phyloP scores from a whole-genome alignment of 2,888 invertebrate species.

The Stratiomys singularior region DNA sequence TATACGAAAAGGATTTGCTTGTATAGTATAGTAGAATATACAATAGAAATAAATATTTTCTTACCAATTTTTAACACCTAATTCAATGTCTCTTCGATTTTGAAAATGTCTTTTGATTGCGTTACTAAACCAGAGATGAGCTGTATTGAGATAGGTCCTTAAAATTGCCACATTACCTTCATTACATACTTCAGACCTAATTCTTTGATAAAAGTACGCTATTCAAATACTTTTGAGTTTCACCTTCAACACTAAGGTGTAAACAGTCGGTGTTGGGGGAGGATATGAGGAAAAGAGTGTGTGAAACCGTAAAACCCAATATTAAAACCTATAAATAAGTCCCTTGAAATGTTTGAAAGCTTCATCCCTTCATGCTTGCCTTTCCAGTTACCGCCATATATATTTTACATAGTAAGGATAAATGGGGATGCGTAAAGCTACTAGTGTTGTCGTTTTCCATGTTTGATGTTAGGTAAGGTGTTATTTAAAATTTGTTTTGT shows the following conservation, averaged over 20 bases:
- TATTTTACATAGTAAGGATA: neutral
- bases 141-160: neutral
- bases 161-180: slow-evolving; percentile 28
- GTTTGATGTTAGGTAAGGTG: neutral
- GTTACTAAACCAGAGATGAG: slow-evolving; percentile 23
- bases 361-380: slow-evolving; percentile 27
- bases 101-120: slow-evolving; percentile 26
- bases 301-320: slow-evolving; percentile 48
- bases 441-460: slow-evolving; percentile 6
- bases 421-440: neutral
- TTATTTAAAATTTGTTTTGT: neutral
- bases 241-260: neutral
- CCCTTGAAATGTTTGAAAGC: slow-evolving; percentile 39
- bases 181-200: slow-evolving; percentile 32
- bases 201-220: neutral
- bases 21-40: no score
- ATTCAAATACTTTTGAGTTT: neutral
- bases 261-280: neutral
- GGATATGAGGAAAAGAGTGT: neutral
- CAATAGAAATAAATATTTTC: neutral
- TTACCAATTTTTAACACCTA: neutral
- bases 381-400: slow-evolving; percentile 32
- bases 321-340: slow-evolving; percentile 50
- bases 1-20: slow-evolving; percentile 3
- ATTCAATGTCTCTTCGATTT: neutral